These are phyloP conservation scores for western clawed frog (Xenopus tropicalis) DNA, from an alignment of 2,113 vertebrate species.

Conservation along the genomic window UCB_Xtro_10.0 CM004452.2:936001-936500, in stretches of 20 bases:
- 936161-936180: too few relatives aligned
- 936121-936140: not conserved
- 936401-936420: too few relatives aligned
- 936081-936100: too few relatives aligned
- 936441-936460: not conserved
- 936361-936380: not conserved
- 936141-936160: not conserved
- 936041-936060: not conserved
- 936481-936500: too few relatives aligned
- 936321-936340: too few relatives aligned
- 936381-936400: not conserved
- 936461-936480: too few relatives aligned
- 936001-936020: not conserved
- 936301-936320: too few relatives aligned
- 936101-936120: too few relatives aligned
- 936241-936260: too few relatives aligned
- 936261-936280: conserved; percentile 50
- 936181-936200: too few relatives aligned
- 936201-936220: not conserved
- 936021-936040: not conserved
- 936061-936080: not conserved
- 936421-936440: conserved; percentile 57
- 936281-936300: not conserved
- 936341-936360: conserved; percentile 58
- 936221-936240: not conserved